Conservation (phyloP, 2,797 vertebrate genomes). For the Molossus alvarezi region DNA sequence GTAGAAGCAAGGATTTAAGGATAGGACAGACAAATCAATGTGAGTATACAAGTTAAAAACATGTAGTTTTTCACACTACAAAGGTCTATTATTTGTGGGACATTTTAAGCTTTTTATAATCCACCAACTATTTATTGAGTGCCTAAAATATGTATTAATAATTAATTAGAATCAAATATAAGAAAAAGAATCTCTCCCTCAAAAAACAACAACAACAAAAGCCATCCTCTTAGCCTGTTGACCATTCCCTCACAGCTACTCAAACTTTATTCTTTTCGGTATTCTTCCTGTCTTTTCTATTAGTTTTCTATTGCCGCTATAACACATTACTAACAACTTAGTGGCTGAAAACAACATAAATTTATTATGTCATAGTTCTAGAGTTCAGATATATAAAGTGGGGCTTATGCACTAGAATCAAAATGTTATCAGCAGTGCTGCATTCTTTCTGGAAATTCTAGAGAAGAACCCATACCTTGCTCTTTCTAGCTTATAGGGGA, state of each 20-base stretch:
- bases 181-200: background rate
- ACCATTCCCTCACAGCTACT: background rate
- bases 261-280: background rate
- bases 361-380: background rate
- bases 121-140: background rate
- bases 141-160: background rate
- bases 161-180: background rate
- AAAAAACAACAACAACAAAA: background rate
- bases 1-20: background rate
- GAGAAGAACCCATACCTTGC: background rate
- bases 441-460: background rate
- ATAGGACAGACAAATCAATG: background rate
- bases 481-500: background rate
- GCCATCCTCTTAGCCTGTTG: background rate
- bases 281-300: background rate
- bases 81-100: background rate
- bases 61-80: background rate
- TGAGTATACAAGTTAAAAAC: slow-evolving; percentile 22
- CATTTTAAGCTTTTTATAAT: background rate
- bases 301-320: background rate
- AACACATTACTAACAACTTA: background rate
- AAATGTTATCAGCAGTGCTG: background rate
- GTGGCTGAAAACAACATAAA: background rate
- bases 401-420: background rate
- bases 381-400: background rate